Percentiles rank a stretch among this genome's conserved stretches.
phyloP scores from a whole-genome alignment of 2,888 invertebrate genomes.

The Noctua janthe region DNA sequence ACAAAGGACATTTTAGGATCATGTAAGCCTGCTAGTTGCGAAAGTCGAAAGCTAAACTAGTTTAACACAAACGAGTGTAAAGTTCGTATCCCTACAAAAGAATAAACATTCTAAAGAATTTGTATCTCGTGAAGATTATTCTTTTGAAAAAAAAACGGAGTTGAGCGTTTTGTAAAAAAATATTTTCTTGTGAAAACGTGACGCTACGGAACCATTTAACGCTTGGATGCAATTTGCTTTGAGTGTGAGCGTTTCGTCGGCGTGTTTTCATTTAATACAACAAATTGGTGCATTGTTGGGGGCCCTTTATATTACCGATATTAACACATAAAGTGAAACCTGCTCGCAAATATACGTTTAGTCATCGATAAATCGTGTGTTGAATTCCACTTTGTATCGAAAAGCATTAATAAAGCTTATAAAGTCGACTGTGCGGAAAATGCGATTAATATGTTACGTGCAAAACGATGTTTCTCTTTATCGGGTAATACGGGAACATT shows the following conservation, averaged over 20 bases:
- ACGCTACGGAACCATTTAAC: slow-evolving; percentile 58
- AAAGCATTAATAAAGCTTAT: slow-evolving; percentile 38
- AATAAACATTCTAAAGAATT: slow-evolving; percentile 57
- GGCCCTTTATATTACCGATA: slow-evolving; percentile 4
- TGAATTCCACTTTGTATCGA: slow-evolving; percentile 12
- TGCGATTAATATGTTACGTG: slow-evolving; percentile 22
- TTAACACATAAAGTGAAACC: slow-evolving; percentile 6
- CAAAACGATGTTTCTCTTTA: slow-evolving; percentile 6
- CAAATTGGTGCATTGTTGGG: slow-evolving; percentile 44
- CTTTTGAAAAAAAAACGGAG: slow-evolving; percentile 43
- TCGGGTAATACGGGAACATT: background rate
- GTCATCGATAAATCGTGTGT: slow-evolving; percentile 18
- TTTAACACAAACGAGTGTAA: slow-evolving; percentile 30
- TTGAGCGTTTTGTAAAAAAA: slow-evolving; percentile 50
- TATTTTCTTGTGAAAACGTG: slow-evolving; percentile 47
- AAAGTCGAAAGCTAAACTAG: slow-evolving; percentile 32
- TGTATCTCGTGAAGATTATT: slow-evolving; percentile 44
- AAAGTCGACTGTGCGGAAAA: slow-evolving; percentile 22
- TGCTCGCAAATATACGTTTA: slow-evolving; percentile 7
- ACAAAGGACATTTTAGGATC: slow-evolving; percentile 20
- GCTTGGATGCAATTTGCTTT: slow-evolving; percentile 63
- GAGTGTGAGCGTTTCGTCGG: slow-evolving; percentile 32
- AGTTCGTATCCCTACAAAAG: slow-evolving; percentile 21
- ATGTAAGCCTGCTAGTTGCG: background rate
- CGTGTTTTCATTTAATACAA: slow-evolving; percentile 48